Conservation (phyloP, 2,797 vertebrate genomes). For the Acanthiza pusilla region DNA sequence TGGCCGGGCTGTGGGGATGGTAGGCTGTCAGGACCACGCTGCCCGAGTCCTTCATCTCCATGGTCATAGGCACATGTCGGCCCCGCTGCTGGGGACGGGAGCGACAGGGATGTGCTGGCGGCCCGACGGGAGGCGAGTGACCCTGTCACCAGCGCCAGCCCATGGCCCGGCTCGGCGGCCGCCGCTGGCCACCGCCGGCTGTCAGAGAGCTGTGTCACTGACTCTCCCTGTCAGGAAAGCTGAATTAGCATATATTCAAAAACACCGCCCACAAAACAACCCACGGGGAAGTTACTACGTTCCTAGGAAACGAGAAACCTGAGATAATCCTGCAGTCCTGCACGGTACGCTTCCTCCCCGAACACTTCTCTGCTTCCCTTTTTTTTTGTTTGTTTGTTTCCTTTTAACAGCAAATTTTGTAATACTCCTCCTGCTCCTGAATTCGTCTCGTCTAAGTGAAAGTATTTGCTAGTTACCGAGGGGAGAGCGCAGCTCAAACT, state of each 20-base stretch:
- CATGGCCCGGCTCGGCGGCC: neutral
- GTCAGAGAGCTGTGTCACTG: neutral
- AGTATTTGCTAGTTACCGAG: neutral
- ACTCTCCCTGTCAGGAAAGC: conserved; percentile 19
- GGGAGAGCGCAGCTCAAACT: neutral
- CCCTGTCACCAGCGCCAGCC: neutral
- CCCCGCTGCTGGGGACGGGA: neutral
- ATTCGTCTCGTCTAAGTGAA: neutral
- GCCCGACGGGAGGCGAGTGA: neutral
- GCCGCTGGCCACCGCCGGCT: neutral
- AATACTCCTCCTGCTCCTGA: neutral
- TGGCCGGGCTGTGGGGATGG: conserved; percentile 78
- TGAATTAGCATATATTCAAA: conserved; percentile 61
- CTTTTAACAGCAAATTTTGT: neutral
- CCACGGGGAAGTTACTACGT: neutral
- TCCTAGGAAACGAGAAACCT: conserved; percentile 61
- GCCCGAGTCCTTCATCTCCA: conserved; percentile 83
- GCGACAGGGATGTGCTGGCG: fast-evolving
- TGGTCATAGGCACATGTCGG: conserved; percentile 68
- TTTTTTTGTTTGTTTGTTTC: neutral
- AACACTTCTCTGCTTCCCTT: neutral
- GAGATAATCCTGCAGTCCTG: neutral
- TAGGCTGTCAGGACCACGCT: conserved; percentile 87
- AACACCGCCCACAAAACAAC: conserved; percentile 68
- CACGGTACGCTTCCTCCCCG: neutral